Conservation (phyloP, 1,140 invertebrate genomes). For the Anastrepha ludens region DNA sequence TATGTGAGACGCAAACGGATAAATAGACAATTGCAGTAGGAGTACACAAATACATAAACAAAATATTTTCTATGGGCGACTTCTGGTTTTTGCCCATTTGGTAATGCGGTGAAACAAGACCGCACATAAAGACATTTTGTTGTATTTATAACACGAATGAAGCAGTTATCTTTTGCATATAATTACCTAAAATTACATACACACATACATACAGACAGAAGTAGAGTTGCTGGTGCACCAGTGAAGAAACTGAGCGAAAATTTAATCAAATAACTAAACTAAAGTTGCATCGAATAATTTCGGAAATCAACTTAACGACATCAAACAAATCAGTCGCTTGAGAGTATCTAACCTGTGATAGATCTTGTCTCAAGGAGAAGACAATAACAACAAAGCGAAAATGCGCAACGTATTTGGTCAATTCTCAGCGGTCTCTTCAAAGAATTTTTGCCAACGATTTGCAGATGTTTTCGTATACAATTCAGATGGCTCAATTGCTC, state of each 20-base stretch:
- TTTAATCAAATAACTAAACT: not conserved
- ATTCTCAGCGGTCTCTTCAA: too few relatives aligned
- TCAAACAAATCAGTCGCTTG: too few relatives aligned
- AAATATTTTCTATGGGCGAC: not conserved
- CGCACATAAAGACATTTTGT: not conserved
- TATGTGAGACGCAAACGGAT: not conserved
- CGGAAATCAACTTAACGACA: too few relatives aligned
- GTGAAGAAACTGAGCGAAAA: not conserved
- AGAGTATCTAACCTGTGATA: too few relatives aligned
- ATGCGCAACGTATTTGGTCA: too few relatives aligned
- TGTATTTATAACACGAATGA: not conserved
- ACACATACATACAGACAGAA: not conserved
- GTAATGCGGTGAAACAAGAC: not conserved
- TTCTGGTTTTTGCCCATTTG: not conserved
- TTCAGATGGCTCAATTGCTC: too few relatives aligned
- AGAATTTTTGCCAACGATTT: not conserved
- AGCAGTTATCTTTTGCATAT: conserved; percentile 12
- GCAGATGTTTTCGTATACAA: not conserved
- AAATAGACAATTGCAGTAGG: not conserved
- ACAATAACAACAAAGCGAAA: too few relatives aligned
- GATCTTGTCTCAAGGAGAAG: too few relatives aligned
- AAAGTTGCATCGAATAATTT: not conserved
- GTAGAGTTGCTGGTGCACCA: not conserved
- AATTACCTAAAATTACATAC: not conserved
- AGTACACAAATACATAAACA: not conserved